Base-by-base conservation (phyloP, 2,888 invertebrate genomes). In the Papilio demoleus region DNA sequence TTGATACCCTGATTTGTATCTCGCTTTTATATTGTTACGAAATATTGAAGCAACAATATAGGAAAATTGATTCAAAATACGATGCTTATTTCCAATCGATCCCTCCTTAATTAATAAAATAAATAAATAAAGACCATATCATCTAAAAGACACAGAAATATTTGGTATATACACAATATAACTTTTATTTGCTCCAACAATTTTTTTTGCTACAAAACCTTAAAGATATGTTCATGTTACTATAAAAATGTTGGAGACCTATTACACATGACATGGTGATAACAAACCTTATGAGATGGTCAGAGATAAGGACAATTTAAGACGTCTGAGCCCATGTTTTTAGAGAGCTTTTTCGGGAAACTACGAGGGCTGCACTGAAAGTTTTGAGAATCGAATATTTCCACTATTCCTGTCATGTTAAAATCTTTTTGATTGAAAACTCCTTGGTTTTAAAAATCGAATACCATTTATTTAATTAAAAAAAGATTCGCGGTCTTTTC, bases 1-100 rank as follows among this genome's bases (percentile, higher is more conserved):
- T 24, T 60, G 36, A 60, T n/a, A 40, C 40, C 1, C 38, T 40
- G 38, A 24, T 24, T 40, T 60, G 9, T 31, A 31, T 53, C 50
- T 24, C 17, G 31, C 2, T 31, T 27, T 31, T 17, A 31, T 9
- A 14, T 31, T 27, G n/a, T 31, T 4, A 11, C 1, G 0, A 9
- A n/a, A 56, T 31, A 31, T 31, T 31, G 22, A 12, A 11, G 9
- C 9, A 22, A 47, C 19, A 22, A 47, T 22, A 11, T 12, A 11
- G 45, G 0, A 22, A 22, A 3, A 47, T 47, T 47, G 12, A 47
- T 22, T 22, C 3, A 22, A 22, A 22, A 47, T 47, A 11, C 6
- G 17, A 40, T 40, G 12, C 14, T 4, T 1, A 12, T 4, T n/a
- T 40, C 2, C 14, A 2, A 14, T 4, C 31, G 3, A 31, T 31